phyloP scores from a whole-genome alignment of 2,797 vertebrate genomes.

The Euphonia xanthogaster region DNA sequence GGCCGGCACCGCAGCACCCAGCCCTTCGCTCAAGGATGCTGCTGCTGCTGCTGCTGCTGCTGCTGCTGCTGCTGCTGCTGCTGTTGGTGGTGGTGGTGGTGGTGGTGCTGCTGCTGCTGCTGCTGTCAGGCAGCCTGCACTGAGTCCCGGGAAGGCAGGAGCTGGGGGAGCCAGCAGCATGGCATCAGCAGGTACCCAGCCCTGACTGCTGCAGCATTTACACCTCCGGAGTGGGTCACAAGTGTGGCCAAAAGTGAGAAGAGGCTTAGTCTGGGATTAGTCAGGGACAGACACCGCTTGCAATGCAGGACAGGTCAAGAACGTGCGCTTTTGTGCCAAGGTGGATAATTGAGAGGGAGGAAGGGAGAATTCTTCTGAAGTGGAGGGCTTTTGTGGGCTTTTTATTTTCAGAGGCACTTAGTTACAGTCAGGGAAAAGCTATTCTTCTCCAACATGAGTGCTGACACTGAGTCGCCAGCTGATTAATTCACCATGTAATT shows the following conservation, averaged over 20 bases:
- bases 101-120: not conserved
- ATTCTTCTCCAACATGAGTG: not conserved
- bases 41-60: not conserved
- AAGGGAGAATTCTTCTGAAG: not conserved
- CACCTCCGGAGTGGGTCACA: not conserved
- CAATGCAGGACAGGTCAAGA: not conserved
- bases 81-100: too few relatives aligned
- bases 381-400: accelerated
- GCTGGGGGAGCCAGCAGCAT: accelerated
- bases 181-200: not conserved
- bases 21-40: not conserved
- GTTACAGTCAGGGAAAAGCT: not conserved
- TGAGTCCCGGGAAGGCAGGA: not conserved
- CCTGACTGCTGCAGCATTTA: not conserved
- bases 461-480: not conserved
- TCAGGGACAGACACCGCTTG: not conserved
- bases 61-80: not conserved
- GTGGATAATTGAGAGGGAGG: not conserved
- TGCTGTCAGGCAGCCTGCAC: not conserved
- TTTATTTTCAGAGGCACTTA: not conserved
- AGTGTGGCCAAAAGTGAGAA: not conserved
- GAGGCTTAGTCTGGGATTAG: not conserved
- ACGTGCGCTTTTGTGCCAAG: not conserved
- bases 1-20: too few relatives aligned
- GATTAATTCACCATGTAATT: not conserved